Evolutionary conservation across 2,888 invertebrate genomes (phyloP).

Genomic region (Dolichomitus sp.): DNA sequence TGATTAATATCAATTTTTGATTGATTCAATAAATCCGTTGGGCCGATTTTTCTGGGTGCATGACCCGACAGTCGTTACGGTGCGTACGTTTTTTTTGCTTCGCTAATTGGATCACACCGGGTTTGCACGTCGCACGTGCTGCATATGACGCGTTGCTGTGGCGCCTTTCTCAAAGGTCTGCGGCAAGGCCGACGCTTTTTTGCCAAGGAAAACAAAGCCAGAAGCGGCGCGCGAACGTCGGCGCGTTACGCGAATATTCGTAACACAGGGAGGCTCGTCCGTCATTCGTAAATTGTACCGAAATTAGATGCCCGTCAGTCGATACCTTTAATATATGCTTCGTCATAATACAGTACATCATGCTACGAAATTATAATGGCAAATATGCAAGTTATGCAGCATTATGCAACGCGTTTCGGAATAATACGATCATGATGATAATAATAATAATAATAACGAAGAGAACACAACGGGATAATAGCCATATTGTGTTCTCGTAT

Average conservation of each 20-base stretch:
- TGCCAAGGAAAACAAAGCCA: slow-evolving; percentile 56
- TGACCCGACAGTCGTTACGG: neutral
- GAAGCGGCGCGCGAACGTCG: slow-evolving; percentile 25
- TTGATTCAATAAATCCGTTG: no score
- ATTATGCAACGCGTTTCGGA: slow-evolving; percentile 24
- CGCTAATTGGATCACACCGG: neutral
- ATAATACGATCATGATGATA: slow-evolving; percentile 27
- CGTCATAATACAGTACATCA: slow-evolving; percentile 16
- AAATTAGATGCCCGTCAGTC: slow-evolving; percentile 48
- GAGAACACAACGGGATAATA: slow-evolving; percentile 36
- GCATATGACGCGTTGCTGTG: neutral
- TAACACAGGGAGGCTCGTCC: slow-evolving; percentile 14
- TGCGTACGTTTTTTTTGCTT: neutral
- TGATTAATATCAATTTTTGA: no score
- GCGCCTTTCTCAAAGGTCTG: neutral
- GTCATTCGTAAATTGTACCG: slow-evolving; percentile 19
- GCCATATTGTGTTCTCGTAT: slow-evolving; percentile 21
- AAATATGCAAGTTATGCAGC: slow-evolving; percentile 3
- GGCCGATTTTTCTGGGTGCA: no score
- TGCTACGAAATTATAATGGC: slow-evolving; percentile 29
- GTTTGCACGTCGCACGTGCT: neutral
- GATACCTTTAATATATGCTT: neutral
- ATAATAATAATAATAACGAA: slow-evolving; percentile 16
- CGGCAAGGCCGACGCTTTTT: neutral
- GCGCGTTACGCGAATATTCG: neutral